A percentile compares a stretch with the other conserved stretches of the same genome.
Conservation (phyloP, 2,797 vertebrate genomes). For the Tympanoctomys barrerae region DNA sequence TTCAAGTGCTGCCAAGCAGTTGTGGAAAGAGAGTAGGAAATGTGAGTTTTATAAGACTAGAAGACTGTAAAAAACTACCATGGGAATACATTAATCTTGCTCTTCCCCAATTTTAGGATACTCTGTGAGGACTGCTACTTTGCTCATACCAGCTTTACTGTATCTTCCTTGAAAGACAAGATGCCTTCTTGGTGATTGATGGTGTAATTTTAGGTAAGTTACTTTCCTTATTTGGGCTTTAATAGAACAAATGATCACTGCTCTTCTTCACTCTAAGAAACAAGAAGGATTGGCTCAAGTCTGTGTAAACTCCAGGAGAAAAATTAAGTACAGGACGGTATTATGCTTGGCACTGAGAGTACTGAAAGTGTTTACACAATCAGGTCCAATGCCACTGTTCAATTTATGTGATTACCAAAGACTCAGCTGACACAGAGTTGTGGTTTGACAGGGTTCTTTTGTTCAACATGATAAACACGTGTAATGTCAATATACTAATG, state of each 20-base stretch:
- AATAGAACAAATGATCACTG: conserved; percentile 13
- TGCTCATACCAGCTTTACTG: neutral
- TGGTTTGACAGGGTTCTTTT: conserved; percentile 75
- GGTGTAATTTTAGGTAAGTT: conserved; percentile 48
- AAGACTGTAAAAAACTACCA: conserved; percentile 43
- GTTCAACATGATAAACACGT: conserved; percentile 74
- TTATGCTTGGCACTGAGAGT: conserved; percentile 68
- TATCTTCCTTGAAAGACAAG: conserved; percentile 58
- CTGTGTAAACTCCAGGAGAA: conserved; percentile 46
- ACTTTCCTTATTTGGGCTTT: neutral
- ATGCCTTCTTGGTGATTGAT: neutral
- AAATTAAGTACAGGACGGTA: conserved; percentile 52
- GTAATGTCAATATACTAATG: conserved; percentile 68
- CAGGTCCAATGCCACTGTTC: conserved; percentile 78
- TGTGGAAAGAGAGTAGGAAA: conserved; percentile 28
- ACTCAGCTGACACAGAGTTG: conserved; percentile 75
- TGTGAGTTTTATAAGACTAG: conserved; percentile 38
- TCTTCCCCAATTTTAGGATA: conserved; percentile 47
- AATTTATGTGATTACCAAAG: conserved; percentile 79
- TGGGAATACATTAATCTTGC: neutral
- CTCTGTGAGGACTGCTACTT: conserved; percentile 18
- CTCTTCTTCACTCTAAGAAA: conserved; percentile 45
- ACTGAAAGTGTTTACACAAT: conserved; percentile 74
- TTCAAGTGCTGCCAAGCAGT: neutral
- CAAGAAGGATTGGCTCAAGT: conserved; percentile 26